phyloP scores from a whole-genome alignment of 2,888 invertebrate genomes.

The Teleogryllus oceanicus region DNA sequence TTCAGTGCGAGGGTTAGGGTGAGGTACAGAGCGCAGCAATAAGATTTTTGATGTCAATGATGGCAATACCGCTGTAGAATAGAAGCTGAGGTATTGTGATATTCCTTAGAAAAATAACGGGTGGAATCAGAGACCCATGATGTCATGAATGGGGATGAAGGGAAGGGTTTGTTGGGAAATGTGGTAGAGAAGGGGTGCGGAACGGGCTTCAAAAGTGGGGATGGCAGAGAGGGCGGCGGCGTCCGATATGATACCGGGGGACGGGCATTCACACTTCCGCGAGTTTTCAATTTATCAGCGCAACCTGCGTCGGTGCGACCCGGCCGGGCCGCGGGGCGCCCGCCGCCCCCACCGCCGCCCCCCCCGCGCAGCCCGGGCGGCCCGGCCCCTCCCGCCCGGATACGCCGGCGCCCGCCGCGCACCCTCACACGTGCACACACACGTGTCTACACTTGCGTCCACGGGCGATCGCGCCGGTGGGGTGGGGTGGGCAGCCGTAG shows the following conservation, averaged over 20 bases:
- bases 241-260: background rate
- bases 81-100: too few species aligned
- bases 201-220: background rate
- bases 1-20: too few species aligned
- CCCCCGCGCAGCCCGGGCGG: background rate
- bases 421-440: background rate
- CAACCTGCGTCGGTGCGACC: background rate
- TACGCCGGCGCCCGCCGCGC: background rate
- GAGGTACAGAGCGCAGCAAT: too few species aligned
- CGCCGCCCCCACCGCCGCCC: background rate
- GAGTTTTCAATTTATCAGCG: conserved; percentile 35
- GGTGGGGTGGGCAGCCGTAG: too few species aligned
- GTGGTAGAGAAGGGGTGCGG: background rate
- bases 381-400: background rate
- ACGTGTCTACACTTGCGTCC: background rate
- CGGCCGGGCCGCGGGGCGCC: background rate
- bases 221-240: background rate
- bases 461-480: background rate
- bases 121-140: too few species aligned
- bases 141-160: too few species aligned
- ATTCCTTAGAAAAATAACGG: too few species aligned
- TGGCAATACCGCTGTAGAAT: too few species aligned
- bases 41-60: too few species aligned
- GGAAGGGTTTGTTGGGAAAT: background rate
- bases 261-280: conserved; percentile 33